These are phyloP conservation scores for Hirudo medicinalis DNA, from an alignment of 1,140 invertebrate species.

Conservation along the genomic window DNA sequence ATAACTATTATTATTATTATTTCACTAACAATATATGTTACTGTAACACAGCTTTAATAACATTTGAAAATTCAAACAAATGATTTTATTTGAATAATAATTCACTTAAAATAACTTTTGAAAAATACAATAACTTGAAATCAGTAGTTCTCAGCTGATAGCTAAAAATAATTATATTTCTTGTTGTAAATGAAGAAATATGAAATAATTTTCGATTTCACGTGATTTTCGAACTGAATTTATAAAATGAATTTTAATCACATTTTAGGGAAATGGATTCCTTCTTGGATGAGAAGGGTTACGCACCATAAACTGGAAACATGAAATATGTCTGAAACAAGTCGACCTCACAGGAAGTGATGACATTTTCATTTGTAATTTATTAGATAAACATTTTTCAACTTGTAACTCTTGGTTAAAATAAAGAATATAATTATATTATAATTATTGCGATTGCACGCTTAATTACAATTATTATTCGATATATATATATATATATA, in stretches of 20 bases:
- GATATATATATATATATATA: too few relatives aligned
- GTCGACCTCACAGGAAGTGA: too few relatives aligned
- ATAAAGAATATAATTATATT: too few relatives aligned
- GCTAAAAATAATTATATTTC: neutral
- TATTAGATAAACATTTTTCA: too few relatives aligned
- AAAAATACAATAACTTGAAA: neutral
- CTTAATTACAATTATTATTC: too few relatives aligned
- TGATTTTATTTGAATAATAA: neutral
- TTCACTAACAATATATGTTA: neutral
- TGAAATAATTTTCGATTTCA: neutral
- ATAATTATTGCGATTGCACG: too few relatives aligned
- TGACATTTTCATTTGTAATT: too few relatives aligned
- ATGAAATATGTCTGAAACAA: too few relatives aligned
- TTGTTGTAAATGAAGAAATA: neutral
- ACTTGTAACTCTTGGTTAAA: too few relatives aligned
- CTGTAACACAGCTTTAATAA: neutral
- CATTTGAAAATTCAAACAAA: neutral
- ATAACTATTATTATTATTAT: neutral
- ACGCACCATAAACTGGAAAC: too few relatives aligned
- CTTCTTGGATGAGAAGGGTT: too few relatives aligned
- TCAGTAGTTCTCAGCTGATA: neutral
- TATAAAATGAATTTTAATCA: neutral
- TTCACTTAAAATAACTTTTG: neutral
- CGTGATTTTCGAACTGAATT: neutral
- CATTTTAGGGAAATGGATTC: too few relatives aligned